Percentiles rank a stretch among this genome's conserved stretches.
Evolutionary conservation across 1,140 invertebrate species (phyloP).

Genomic region (Drosophila virilis): DNA sequence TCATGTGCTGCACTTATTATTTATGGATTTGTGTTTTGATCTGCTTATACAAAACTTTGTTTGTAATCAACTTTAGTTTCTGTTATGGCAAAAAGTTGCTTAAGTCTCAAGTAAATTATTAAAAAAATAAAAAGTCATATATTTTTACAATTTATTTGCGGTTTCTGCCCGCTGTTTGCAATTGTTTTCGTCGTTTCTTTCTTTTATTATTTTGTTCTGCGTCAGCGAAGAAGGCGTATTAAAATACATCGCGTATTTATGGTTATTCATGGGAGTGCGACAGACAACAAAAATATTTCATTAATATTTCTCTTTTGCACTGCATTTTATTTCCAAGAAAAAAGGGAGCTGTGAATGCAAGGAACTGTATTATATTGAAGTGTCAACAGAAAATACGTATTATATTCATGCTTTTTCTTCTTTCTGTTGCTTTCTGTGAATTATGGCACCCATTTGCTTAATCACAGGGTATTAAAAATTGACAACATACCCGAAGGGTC

Average conservation of each 20-base stretch:
- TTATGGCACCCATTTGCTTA: background rate
- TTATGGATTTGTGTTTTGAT: background rate
- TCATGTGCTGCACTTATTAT: too few relatives aligned
- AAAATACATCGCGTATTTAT: background rate
- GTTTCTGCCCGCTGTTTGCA: background rate
- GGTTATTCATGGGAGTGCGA: background rate
- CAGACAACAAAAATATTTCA: background rate
- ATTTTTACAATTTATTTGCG: background rate
- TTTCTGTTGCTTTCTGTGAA: background rate
- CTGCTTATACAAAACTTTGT: background rate
- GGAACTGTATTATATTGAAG: background rate
- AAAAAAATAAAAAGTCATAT: background rate
- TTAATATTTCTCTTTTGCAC: background rate
- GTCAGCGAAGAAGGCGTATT: background rate
- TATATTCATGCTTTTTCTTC: background rate
- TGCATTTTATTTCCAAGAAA: background rate
- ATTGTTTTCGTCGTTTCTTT: background rate
- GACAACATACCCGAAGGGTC: slow-evolving; percentile 30
- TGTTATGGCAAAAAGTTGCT: background rate
- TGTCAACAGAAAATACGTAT: background rate
- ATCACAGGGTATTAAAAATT: slow-evolving; percentile 23
- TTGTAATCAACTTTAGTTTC: background rate
- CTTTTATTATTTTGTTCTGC: background rate
- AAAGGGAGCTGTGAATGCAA: background rate
- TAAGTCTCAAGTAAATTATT: background rate